Percentiles rank a stretch among this genome's conserved stretches.
Conservation (phyloP, 2,113 vertebrate genomes). For the Coptodon bakossiorum region DNA sequence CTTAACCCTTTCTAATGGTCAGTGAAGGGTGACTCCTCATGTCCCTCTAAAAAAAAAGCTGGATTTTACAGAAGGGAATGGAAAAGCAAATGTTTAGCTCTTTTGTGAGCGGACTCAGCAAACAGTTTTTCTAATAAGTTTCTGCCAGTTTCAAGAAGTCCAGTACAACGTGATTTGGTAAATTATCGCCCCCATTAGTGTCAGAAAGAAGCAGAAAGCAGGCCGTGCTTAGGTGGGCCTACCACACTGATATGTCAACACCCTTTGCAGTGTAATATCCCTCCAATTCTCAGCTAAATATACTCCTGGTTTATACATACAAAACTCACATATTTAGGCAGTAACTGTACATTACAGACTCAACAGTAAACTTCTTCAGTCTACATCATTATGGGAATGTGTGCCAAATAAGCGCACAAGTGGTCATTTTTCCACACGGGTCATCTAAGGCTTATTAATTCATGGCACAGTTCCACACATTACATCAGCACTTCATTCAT, state of each 20-base stretch:
- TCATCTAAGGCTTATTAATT: constrained; percentile 37
- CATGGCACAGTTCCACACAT: constrained; percentile 37
- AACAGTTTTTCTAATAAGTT: not conserved
- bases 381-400: not conserved
- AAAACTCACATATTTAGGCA: not conserved
- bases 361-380: not conserved
- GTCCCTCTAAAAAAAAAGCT: not conserved
- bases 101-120: not conserved
- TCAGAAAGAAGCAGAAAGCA: not conserved
- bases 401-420: constrained; percentile 11
- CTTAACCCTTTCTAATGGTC: not conserved
- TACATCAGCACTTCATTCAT: constrained; percentile 33
- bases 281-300: not conserved
- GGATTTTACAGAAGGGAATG: not conserved
- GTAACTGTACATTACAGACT: not conserved
- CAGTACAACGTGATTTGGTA: not conserved
- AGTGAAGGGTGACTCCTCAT: not conserved
- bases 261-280: not conserved
- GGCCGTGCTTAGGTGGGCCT: no score
- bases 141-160: not conserved
- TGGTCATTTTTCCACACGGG: not conserved
- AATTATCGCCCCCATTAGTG: not conserved
- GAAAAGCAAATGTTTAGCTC: not conserved
- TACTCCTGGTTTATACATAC: no score
- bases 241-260: not conserved